phyloP scores from a whole-genome alignment of 2,797 vertebrate genomes.

The Cyprinella venusta region DNA sequence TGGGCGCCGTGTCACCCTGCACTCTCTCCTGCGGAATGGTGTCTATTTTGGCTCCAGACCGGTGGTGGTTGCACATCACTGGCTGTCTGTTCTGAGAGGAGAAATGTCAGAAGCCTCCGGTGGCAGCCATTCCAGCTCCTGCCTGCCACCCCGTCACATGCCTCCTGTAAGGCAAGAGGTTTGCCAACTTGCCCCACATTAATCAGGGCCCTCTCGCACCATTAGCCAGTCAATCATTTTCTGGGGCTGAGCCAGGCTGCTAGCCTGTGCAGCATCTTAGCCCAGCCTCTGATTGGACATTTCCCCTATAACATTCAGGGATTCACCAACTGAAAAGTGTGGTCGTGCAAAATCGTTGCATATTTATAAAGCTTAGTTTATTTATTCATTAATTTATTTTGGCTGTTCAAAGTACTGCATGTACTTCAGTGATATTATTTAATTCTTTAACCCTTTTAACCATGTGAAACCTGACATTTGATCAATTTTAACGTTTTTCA shows the following conservation, averaged over 20 bases:
- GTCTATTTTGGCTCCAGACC: conserved; percentile 61
- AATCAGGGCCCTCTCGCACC: conserved; percentile 60
- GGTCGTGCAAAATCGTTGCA: background rate
- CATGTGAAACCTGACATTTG: background rate
- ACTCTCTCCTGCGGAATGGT: conserved; percentile 51
- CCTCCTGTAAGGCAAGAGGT: conserved; percentile 57
- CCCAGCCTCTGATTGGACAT: conserved; percentile 51
- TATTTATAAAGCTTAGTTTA: background rate
- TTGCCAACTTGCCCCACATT: conserved; percentile 62
- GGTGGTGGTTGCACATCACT: conserved; percentile 59
- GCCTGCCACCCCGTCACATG: conserved; percentile 57
- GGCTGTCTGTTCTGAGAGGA: conserved; percentile 57
- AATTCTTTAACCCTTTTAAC: background rate
- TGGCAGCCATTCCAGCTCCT: conserved; percentile 54
- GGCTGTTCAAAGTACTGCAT: background rate
- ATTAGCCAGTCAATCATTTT: conserved; percentile 64
- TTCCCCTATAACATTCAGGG: conserved; percentile 37
- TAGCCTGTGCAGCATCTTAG: conserved; percentile 39
- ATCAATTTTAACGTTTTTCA: no score
- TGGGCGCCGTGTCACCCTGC: conserved; percentile 31
- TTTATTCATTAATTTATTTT: background rate
- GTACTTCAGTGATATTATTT: background rate
- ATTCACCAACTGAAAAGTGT: conserved; percentile 48
- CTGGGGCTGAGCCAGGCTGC: conserved; percentile 53
- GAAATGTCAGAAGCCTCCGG: conserved; percentile 60